These are phyloP conservation scores for Halcyon badia DNA, from an alignment of 2,797 vertebrate species.

Conservation along the genomic window DNA sequence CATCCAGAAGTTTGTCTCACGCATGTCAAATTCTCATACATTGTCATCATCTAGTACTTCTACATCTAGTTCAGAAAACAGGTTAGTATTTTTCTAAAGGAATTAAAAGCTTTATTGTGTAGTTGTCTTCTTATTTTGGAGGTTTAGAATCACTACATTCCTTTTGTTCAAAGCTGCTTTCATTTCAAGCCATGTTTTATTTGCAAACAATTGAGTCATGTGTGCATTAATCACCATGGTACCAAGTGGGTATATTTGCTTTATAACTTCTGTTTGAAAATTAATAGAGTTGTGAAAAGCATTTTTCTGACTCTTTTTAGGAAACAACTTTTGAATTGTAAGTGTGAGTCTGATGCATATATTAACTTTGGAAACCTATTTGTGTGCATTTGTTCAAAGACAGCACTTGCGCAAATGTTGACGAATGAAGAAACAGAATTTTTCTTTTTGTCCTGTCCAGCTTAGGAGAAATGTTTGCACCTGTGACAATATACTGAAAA, in stretches of 20 bases:
- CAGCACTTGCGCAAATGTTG: neutral
- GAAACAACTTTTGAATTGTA: neutral
- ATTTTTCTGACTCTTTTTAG: neutral
- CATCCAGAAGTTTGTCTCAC: slow-evolving; percentile 94
- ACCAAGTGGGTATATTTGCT: neutral
- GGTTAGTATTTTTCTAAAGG: slow-evolving; percentile 82
- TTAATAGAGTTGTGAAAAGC: neutral
- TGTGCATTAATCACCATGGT: neutral
- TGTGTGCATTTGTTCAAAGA: neutral
- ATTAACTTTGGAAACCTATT: neutral
- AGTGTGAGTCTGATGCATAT: neutral
- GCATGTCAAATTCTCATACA: slow-evolving; percentile 92
- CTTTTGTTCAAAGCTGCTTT: slow-evolving; percentile 39
- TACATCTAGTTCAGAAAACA: slow-evolving; percentile 91
- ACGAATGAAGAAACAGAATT: neutral
- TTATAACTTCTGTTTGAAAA: neutral
- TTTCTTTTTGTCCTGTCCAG: neutral
- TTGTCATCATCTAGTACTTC: slow-evolving; percentile 88
- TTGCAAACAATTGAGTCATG: neutral
- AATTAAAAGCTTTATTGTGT: slow-evolving; percentile 46
- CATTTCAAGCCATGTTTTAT: slow-evolving; percentile 15
- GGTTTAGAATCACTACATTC: slow-evolving; percentile 36
- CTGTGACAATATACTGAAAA: neutral
- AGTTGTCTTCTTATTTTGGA: slow-evolving; percentile 2
- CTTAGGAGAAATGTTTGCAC: neutral